Conservation (phyloP, 64 coral and sea anemone genomes). For the Actinia equina region DNA sequence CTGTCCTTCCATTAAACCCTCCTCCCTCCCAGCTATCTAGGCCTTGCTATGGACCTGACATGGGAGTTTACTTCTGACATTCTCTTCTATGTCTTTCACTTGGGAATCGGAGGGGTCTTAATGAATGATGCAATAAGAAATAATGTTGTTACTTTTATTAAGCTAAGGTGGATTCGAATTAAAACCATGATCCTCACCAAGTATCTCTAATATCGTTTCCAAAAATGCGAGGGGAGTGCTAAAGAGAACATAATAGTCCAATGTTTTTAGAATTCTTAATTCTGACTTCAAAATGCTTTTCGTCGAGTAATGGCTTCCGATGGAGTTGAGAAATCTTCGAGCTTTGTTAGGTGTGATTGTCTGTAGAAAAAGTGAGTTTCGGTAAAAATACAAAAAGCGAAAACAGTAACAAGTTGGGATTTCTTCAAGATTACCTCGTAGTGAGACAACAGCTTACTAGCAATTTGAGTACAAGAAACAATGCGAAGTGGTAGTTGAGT, state of each 20-base stretch:
- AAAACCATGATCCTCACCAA: conserved; percentile 54
- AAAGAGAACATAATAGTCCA: conserved; percentile 73
- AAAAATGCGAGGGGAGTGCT: conserved; percentile 80
- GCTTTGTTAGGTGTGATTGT: conserved; percentile 85
- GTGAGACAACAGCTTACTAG: conserved; percentile 90
- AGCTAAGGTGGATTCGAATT: background rate
- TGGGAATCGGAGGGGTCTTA: no score
- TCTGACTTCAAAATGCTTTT: conserved; percentile 97
- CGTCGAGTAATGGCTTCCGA: conserved; percentile 74
- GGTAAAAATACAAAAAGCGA: background rate
- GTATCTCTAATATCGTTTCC: conserved; percentile 90
- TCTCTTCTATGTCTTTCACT: no score
- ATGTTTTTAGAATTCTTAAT: conserved; percentile 77
- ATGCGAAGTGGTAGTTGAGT: conserved; percentile 79
- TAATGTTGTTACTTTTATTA: no score
- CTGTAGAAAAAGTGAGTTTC: conserved; percentile 30
- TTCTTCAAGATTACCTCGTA: conserved; percentile 57
- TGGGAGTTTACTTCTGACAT: no score
- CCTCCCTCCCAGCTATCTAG: no score
- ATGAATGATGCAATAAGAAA: background rate
- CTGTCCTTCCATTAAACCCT: no score
- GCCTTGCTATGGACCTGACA: no score
- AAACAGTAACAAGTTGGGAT: no score
- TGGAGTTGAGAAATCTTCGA: conserved; percentile 81
- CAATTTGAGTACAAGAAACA: conserved; percentile 87